Evolutionary conservation across 2,113 vertebrate genomes (phyloP).

Genomic region (Corvus moneduloides): DNA sequence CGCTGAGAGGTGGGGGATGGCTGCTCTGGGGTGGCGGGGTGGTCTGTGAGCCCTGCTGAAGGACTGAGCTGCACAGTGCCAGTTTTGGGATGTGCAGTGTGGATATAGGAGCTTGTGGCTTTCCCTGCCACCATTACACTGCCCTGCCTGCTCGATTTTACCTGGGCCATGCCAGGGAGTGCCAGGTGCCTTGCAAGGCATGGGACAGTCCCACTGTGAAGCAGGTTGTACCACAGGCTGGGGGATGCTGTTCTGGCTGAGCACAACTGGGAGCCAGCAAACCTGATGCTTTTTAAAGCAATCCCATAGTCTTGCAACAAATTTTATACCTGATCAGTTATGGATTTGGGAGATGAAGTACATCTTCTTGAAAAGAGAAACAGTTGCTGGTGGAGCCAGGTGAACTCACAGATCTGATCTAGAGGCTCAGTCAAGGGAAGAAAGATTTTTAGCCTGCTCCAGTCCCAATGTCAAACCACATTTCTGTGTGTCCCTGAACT

Average conservation of each 20-base stretch:
- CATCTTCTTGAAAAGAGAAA: not conserved
- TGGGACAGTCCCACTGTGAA: fast-evolving
- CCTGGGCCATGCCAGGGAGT: fast-evolving
- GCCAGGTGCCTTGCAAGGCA: not conserved
- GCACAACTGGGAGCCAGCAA: not conserved
- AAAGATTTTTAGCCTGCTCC: not conserved
- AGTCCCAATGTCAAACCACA: not conserved
- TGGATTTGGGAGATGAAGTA: not conserved
- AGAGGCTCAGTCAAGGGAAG: not conserved
- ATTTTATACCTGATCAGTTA: not conserved
- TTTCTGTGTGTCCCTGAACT: not conserved
- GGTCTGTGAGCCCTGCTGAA: not conserved
- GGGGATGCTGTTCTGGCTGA: not conserved
- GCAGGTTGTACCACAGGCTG: not conserved
- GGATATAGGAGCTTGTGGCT: not conserved
- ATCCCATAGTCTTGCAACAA: not conserved
- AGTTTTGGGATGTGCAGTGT: fast-evolving
- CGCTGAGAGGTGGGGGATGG: not conserved
- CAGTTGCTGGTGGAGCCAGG: not conserved
- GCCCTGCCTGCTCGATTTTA: not conserved
- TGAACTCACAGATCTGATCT: not conserved
- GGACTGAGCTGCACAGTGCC: not conserved
- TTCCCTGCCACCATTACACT: fast-evolving
- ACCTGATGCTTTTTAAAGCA: not conserved
- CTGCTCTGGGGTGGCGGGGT: not conserved